Evolutionary conservation across 1,140 invertebrate genomes (phyloP), one percentile per base, ranked within the genome.

Genomic region (Cydia splendana): DNA sequence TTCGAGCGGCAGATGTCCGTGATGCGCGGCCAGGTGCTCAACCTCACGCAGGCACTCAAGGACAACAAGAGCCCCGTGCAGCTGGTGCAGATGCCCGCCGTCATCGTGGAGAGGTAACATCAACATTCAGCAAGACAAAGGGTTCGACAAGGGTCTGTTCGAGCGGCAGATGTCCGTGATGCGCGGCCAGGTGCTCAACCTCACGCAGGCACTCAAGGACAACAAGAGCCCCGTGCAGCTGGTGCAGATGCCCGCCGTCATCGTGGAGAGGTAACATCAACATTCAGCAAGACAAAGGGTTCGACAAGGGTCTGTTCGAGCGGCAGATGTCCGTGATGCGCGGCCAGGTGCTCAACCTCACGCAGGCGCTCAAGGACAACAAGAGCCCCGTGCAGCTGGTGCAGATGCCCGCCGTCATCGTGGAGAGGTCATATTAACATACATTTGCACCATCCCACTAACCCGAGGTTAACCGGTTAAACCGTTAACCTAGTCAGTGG

Each of bases 1-100:
- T 99, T 98, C 94, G 98, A 99, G 92, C 97, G 97, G 81, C 99
- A 99, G 94, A 99, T 99, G 98, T 98, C 98, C 82, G 99, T 99
- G 51, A 98, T 99, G 97, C 94, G 99, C 81, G 99, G 99, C 34
- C 97, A 99, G 94, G 99, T 99, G 86, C 95, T 99, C 62, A 99
- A 99, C 94, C 94, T 99, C 79, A 98, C 97, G 76, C 98, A 99
- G 95, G 99, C 99, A 75, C 94, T 99, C 57, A 98, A 98, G 93
- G 98, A 99, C 94, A 95, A 96, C 45, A 98, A 98, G 93, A 98
- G 97, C 82, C 98, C 99, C 24, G 97, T 99, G 45, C 98, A 99
- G 93, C 94, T 99, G 76, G 98, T 99, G 9, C 98, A 99, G 94
- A 99, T 99, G 98, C 98, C 98, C 28, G 97, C 98, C 79, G 98